These are phyloP conservation scores for Danionella dracula DNA, from an alignment of 2,797 vertebrate species.

Conservation along the genomic window DNA sequence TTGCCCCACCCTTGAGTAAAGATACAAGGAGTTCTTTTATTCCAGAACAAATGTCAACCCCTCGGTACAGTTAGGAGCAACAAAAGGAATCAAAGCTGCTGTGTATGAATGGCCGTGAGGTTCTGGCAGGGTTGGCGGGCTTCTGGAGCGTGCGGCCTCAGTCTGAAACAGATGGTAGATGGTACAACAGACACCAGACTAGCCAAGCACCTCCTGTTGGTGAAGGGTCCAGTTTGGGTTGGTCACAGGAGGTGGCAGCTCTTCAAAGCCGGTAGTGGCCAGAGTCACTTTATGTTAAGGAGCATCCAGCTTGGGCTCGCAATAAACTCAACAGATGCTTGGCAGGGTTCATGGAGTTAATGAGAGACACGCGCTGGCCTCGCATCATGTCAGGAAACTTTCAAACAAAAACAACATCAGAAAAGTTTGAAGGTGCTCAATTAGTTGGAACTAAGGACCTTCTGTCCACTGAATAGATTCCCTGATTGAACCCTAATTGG, in stretches of 20 bases:
- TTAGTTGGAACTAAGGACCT: slow-evolving; percentile 48
- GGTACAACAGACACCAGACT: slow-evolving; percentile 50
- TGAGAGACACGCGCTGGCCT: slow-evolving; percentile 63
- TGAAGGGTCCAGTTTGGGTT: slow-evolving; percentile 32
- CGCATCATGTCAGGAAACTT: slow-evolving; percentile 50
- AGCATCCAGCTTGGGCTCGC: slow-evolving; percentile 38
- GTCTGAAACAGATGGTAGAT: slow-evolving; percentile 63
- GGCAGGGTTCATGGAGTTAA: slow-evolving; percentile 62
- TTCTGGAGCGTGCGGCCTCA: slow-evolving; percentile 53
- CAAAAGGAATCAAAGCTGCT: slow-evolving; percentile 53
- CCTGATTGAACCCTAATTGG: slow-evolving; percentile 36
- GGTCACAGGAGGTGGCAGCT: slow-evolving; percentile 33
- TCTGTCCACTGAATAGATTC: slow-evolving; percentile 38
- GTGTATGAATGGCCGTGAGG: slow-evolving; percentile 52
- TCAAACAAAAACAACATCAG: slow-evolving; percentile 37
- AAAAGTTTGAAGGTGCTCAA: slow-evolving; percentile 49
- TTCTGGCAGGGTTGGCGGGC: slow-evolving; percentile 62
- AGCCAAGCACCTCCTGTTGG: slow-evolving; percentile 42
- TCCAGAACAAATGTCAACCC: slow-evolving; percentile 54
- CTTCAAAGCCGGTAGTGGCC: slow-evolving; percentile 31
- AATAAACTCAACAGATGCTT: slow-evolving; percentile 62
- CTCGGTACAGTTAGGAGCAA: slow-evolving; percentile 53
- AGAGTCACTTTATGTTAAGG: slow-evolving; percentile 66
- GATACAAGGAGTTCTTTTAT: slow-evolving; percentile 55
- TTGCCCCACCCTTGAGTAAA: slow-evolving; percentile 49